Evolutionary conservation across 2,113 vertebrate genomes (phyloP).

Genomic region (Pao palembangensis): DNA sequence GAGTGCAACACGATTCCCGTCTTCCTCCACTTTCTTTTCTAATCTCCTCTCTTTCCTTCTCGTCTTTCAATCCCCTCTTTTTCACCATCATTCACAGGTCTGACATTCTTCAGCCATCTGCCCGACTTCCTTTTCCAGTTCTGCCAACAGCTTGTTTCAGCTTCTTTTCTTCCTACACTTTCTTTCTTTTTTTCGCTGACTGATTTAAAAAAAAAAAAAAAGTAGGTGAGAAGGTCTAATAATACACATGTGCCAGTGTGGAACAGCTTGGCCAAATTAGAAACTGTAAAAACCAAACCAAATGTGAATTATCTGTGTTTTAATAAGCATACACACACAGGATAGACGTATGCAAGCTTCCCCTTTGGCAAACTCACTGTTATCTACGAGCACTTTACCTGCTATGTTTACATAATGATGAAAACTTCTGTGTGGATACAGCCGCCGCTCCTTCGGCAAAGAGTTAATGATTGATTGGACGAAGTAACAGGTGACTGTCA

Average conservation of each 20-base stretch:
- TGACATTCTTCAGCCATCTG: no score
- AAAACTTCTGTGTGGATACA: not conserved
- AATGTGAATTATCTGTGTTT: no score
- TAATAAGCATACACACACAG: no score
- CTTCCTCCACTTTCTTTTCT: constrained; percentile 17
- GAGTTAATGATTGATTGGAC: not conserved
- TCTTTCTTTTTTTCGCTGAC: not conserved
- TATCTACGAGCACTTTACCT: not conserved
- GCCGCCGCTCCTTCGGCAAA: not conserved
- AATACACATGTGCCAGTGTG: no score
- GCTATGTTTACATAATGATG: not conserved
- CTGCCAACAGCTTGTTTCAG: not conserved
- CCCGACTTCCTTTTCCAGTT: no score
- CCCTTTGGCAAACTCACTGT: not conserved
- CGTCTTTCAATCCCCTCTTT: not conserved
- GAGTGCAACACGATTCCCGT: constrained; percentile 47
- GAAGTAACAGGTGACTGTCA: not conserved
- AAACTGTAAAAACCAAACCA: not conserved
- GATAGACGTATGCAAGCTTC: not conserved
- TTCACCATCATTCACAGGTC: no score
- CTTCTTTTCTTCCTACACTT: not conserved
- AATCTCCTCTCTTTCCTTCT: not conserved
- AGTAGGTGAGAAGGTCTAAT: no score
- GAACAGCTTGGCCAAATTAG: no score
- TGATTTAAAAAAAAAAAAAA: not conserved